These are phyloP conservation scores for Mirounga angustirostris DNA, from an alignment of 2,113 vertebrate species.

Conservation along the genomic window DNA sequence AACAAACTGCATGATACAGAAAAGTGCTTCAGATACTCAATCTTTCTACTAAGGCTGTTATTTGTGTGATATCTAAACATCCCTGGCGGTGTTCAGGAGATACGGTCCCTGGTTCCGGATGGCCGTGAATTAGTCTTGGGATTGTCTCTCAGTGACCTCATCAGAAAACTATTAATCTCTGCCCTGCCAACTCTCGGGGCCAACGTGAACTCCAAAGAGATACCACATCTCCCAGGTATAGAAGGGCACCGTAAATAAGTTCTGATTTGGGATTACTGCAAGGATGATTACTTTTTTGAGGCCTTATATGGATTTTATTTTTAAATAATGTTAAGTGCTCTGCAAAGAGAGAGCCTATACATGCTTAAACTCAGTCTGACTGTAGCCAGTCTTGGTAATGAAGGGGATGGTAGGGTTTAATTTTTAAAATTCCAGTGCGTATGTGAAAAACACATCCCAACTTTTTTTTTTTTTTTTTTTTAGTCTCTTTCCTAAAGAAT, in stretches of 20 bases:
- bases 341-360: background rate
- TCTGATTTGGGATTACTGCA: background rate
- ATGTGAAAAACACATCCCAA: background rate
- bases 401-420: background rate
- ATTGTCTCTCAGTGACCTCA: background rate
- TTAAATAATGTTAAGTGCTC: background rate
- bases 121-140: background rate
- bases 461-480: background rate
- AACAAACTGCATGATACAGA: background rate
- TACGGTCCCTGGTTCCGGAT: background rate
- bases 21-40: background rate
- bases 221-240: fast-evolving
- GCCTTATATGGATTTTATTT: background rate
- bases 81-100: background rate
- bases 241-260: background rate
- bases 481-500: background rate
- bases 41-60: background rate
- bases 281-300: background rate
- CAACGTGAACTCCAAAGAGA: background rate
- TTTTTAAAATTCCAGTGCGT: background rate
- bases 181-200: background rate
- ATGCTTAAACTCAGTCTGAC: background rate
- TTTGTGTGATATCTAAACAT: background rate
- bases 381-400: no score
- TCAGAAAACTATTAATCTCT: background rate